Evolutionary conservation across 2,797 vertebrate genomes (phyloP).

Genomic region (Thamnophis elegans): DNA sequence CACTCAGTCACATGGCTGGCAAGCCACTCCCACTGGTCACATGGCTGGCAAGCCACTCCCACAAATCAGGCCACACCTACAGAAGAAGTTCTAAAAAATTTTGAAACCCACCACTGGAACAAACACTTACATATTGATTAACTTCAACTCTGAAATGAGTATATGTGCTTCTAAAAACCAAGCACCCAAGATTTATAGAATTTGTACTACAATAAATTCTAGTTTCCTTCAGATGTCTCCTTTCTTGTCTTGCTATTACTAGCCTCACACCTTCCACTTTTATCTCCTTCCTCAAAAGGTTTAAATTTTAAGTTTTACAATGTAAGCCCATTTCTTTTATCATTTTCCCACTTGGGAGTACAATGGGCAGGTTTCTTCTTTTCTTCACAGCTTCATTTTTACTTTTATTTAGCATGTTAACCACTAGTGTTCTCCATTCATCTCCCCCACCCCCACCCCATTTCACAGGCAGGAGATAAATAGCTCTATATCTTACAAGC

Average conservation of each 20-base stretch:
- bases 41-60: too few relatives aligned
- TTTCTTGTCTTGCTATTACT: slow-evolving; percentile 32
- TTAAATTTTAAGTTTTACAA: slow-evolving; percentile 36
- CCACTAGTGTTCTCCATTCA: slow-evolving; percentile 48
- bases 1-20: too few relatives aligned
- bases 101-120: too few relatives aligned
- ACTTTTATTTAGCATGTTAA: slow-evolving; percentile 69
- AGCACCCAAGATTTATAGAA: slow-evolving; percentile 10
- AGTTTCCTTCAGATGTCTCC: slow-evolving; percentile 13
- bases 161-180: background rate
- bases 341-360: slow-evolving; percentile 24
- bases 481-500: slow-evolving; percentile 74
- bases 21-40: too few relatives aligned
- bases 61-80: too few relatives aligned
- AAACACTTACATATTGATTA: rapidly evolving
- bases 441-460: slow-evolving; percentile 55
- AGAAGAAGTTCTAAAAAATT: too few relatives aligned
- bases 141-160: slow-evolving; percentile 11
- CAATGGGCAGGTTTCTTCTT: background rate
- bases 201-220: slow-evolving; percentile 7
- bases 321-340: slow-evolving; percentile 30
- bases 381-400: slow-evolving; percentile 34
- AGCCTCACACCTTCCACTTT: slow-evolving; percentile 2
- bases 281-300: slow-evolving; percentile 19
- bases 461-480: slow-evolving; percentile 76